Conservation (phyloP, 2,888 invertebrate genomes). For the Ochlodes sylvanus region DNA sequence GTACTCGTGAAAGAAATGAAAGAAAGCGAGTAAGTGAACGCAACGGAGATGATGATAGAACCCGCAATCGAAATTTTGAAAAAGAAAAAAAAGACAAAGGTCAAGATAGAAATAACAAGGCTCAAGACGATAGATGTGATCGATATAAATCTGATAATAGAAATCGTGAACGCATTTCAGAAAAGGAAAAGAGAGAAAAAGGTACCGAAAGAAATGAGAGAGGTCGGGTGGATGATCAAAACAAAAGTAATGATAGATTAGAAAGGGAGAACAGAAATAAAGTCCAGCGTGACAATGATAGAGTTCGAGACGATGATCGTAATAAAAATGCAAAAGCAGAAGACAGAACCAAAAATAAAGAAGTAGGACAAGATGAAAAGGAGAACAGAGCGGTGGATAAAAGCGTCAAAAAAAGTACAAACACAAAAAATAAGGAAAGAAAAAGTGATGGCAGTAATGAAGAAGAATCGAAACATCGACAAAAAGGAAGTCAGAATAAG, state of each 20-base stretch:
- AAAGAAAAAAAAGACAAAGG: background rate
- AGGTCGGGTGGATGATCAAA: constrained; percentile 25
- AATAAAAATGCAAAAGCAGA: constrained; percentile 14
- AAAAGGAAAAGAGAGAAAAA: background rate
- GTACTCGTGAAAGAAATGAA: constrained; percentile 1
- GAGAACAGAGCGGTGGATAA: constrained; percentile 27
- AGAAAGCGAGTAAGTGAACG: background rate
- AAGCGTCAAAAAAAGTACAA: background rate
- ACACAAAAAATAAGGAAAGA: constrained; percentile 14
- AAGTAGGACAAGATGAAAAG: constrained; percentile 18
- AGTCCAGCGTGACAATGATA: constrained; percentile 18
- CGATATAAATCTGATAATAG: background rate
- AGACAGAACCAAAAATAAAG: constrained; percentile 23
- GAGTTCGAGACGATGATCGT: constrained; percentile 35
- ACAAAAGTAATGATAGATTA: constrained; percentile 41
- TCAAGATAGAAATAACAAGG: background rate
- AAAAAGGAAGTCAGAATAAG: constrained; percentile 15
- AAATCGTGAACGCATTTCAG: background rate
- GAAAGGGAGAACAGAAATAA: constrained; percentile 31
- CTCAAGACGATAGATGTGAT: background rate
- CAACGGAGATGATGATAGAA: background rate
- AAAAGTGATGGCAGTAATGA: constrained; percentile 23
- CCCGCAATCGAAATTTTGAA: background rate
- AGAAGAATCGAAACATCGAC: constrained; percentile 21
- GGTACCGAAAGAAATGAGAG: constrained; percentile 5